These are phyloP conservation scores for Pyrrhosoma nymphula DNA, from an alignment of 2,888 invertebrate genomes.

Conservation along the genomic window DNA sequence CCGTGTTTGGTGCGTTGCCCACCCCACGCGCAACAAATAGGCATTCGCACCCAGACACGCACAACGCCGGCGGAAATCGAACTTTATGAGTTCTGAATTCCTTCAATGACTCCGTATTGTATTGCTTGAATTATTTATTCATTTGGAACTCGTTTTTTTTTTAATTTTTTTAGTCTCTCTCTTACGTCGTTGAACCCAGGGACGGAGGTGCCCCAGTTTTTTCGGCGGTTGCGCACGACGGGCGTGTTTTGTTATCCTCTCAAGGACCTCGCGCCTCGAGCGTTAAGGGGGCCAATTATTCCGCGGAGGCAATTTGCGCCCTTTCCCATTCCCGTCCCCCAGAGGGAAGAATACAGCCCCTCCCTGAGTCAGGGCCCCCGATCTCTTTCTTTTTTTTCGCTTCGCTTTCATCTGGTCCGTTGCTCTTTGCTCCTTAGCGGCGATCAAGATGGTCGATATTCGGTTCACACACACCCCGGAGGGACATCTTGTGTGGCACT, in stretches of 20 bases:
- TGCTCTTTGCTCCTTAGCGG: background rate
- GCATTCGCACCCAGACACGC: background rate
- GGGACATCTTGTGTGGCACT: background rate
- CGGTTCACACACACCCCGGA: background rate
- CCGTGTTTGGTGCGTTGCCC: background rate
- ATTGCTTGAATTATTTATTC: slow-evolving; percentile 44
- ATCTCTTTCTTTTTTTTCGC: background rate
- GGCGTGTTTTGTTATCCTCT: slow-evolving; percentile 40
- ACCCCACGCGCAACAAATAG: background rate
- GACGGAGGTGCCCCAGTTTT: slow-evolving; percentile 53
- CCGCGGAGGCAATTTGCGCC: slow-evolving; percentile 40
- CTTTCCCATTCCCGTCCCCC: background rate
- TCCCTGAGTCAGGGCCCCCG: background rate
- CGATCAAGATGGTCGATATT: background rate
- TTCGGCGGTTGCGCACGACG: slow-evolving; percentile 58
- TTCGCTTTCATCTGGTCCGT: background rate
- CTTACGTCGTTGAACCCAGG: background rate
- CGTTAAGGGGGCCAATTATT: slow-evolving; percentile 41
- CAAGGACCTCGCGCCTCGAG: slow-evolving; percentile 50
- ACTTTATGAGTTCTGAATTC: background rate
- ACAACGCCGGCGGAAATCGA: background rate
- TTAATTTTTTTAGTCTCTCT: too few relatives aligned
- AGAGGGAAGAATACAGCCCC: background rate
- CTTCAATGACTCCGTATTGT: background rate
- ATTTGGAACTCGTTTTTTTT: background rate